These are phyloP conservation scores for Stercorarius parasiticus DNA, from an alignment of 2,113 vertebrate genomes.

Conservation along the genomic window DNA sequence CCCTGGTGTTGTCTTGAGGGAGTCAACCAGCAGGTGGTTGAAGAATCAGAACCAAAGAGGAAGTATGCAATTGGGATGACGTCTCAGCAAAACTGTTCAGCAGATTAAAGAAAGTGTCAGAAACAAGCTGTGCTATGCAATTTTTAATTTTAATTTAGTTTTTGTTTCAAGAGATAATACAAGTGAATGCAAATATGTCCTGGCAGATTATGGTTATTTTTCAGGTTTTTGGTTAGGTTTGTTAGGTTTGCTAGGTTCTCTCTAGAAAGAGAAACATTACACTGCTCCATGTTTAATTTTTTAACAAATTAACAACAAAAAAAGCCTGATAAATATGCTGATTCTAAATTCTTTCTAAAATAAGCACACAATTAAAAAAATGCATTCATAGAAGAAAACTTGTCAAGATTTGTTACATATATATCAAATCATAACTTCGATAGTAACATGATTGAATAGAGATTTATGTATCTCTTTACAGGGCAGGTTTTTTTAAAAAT, in stretches of 20 bases:
- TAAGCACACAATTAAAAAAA: background rate
- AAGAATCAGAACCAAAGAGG: background rate
- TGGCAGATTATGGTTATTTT: background rate
- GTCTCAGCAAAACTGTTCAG: background rate
- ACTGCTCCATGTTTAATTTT: background rate
- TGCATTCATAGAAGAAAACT: background rate
- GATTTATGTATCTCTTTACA: background rate
- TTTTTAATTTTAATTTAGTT: background rate
- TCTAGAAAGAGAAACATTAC: background rate
- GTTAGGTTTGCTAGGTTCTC: background rate
- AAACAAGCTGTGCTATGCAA: background rate
- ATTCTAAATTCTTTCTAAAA: background rate
- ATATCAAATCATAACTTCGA: background rate
- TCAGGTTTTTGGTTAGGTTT: background rate
- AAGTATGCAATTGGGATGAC: background rate
- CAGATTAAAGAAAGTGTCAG: background rate
- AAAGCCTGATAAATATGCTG: background rate
- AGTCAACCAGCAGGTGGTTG: background rate
- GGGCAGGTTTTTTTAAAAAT: background rate
- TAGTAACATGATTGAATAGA: background rate
- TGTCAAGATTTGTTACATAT: background rate
- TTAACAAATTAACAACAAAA: background rate
- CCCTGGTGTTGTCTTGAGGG: background rate
- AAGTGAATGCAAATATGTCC: background rate
- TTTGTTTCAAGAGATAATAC: background rate